Base-by-base conservation (phyloP, 2,888 invertebrate genomes). In the Lacanobia oleracea region DNA sequence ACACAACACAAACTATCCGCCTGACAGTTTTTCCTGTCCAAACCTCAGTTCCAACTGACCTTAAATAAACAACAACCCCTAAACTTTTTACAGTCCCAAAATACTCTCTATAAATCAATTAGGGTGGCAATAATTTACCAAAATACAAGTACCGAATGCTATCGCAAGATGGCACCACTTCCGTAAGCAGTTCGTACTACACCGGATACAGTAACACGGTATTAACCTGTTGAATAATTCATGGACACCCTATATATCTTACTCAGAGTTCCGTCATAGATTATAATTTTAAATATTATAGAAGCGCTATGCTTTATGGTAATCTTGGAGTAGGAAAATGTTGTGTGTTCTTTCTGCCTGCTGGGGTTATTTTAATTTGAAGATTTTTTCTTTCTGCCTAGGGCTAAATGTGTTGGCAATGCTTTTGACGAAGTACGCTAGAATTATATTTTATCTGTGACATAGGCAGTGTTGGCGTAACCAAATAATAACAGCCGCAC, bases 201-300 rank as follows among this genome's bases (percentile, higher is more conserved):
- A 82, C 79, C 84, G 88, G 87, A 87, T 82, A 81, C 86, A 72
- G 81, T 77, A 82, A 87, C 87, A 84, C 79, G 48, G 80, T 67
- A 66, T 64, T 74, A 80, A 87, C 84, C 85, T 84, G 86, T 85
- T 87, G 86, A 85, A 87, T 87, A 77, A 87, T 87, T 87, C 84
- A 87, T 87, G 75, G 77, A 75, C 80, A 85, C 72, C 76, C 81
- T 81, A 74, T 84, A 72, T 85, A 85, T 84, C 81, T 81, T 81
- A 68, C 67, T 71, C 43, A 16, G 64, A 71, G 72, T 85, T 77
- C 74, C 72, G 72, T 54, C 85, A 86, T 77, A 79, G 79, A 85
- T 79, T 86, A 86, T 79, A 82, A 82, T 75, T 78, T 85, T 78
- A 79, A 85, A 79, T 75, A 76, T 75, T 67, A 83, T 72, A 79